Base-by-base conservation (phyloP, 2,113 vertebrate genomes). In the Labeo rohita region DNA sequence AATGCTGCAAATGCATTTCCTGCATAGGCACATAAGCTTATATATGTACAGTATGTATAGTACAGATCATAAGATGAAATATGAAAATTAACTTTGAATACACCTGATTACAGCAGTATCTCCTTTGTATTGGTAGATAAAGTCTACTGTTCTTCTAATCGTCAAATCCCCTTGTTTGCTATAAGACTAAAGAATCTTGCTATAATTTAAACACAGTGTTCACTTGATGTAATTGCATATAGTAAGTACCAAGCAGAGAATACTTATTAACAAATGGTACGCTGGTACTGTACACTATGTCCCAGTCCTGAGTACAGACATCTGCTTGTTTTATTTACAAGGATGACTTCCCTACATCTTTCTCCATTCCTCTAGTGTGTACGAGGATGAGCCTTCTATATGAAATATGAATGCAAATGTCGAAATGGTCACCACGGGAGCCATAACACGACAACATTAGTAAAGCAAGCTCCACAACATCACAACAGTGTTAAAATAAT, bases 241-340 rank as follows among this genome's bases (percentile, higher is more conserved):
- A 78, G 4, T 36, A 59, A 21, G 4, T 39, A 43, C 18, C 18
- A 56, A 43, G 11, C 18, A 43, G 34, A 59, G 54, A 21, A 59
- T 11, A 61, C 36, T n/a, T 21, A n/a, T 7, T 21, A 12, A 80
- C 39, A 8, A 65, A 8, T 28, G 39, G 3, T 49, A 63, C 0
- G n/a, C 56, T 28, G 47, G n/a, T 23, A 81, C 59, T 66, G 59
- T 65, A 65, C 75, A 77, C 49, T 18, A 36, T 81, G 79, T 49
- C 59, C n/a, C 79, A 65, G 79, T 65, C 18, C 15, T 63, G 12
- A 34, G 43, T 28, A 81, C 13, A 80, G 21, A 43, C 23, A 28
- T 80, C 79, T 49, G 13, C 39, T 65, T 80, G 59, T 80, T 66
- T 80, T 80, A 80, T 80, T 66, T 63, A 80, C 4, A 8, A 47